These are phyloP conservation scores for Eulemur mongoz DNA, from an alignment of 2,797 vertebrate genomes.

Conservation along the genomic window DNA sequence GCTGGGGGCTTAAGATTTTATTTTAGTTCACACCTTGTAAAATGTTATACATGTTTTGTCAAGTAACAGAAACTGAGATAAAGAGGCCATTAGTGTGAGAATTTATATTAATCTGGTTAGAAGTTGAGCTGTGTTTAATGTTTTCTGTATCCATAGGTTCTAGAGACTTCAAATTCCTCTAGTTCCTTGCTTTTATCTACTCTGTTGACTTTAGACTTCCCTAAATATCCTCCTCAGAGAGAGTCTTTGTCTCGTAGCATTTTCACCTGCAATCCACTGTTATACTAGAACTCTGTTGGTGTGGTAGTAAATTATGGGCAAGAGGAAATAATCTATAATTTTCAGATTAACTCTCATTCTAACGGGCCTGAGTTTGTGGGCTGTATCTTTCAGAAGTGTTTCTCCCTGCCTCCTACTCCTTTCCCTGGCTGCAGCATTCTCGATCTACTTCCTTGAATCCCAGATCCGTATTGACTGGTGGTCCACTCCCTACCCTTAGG, in stretches of 20 bases:
- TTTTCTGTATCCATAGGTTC: neutral
- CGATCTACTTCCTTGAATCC: neutral
- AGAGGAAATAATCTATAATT: neutral
- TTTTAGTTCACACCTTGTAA: neutral
- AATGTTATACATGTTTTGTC: neutral
- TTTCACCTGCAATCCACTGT: neutral
- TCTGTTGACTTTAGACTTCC: neutral
- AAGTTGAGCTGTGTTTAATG: neutral
- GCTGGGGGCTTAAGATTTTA: neutral
- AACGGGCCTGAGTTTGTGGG: neutral
- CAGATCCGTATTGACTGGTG: neutral
- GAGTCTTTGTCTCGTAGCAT: neutral
- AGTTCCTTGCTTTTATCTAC: neutral
- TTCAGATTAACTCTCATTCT: neutral
- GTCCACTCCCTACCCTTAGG: neutral
- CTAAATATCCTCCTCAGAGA: neutral
- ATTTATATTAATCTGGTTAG: neutral
- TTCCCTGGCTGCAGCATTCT: neutral
- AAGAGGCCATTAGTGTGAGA: neutral
- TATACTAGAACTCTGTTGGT: neutral
- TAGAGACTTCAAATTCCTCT: neutral
- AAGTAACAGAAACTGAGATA: neutral
- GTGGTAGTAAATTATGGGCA: neutral
- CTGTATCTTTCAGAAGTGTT: neutral
- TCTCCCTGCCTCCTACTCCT: neutral